Evolutionary conservation across 2,888 invertebrate genomes (phyloP).

Genomic region (Polyploca ridens): DNA sequence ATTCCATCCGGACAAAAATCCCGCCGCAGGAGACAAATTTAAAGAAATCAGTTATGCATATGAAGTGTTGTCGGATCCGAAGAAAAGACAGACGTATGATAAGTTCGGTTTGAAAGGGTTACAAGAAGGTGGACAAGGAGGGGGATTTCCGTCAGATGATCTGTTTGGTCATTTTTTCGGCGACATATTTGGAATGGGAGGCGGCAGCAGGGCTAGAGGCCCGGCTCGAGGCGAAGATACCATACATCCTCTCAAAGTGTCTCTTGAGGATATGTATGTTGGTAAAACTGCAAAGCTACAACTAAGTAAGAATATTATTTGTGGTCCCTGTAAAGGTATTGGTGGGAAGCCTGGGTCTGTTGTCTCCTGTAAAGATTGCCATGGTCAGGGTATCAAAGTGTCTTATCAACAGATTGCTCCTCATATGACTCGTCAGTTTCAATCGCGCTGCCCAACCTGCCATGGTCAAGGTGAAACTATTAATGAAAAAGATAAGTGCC

Average conservation of each 20-base stretch:
- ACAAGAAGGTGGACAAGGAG: conserved; percentile 89
- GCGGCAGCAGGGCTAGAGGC: conserved; percentile 81
- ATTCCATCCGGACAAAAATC: conserved; percentile 96
- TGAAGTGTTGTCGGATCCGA: conserved; percentile 95
- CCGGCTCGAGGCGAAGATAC: conserved; percentile 91
- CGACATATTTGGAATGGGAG: conserved; percentile 86
- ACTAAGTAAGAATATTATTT: conserved; percentile 92
- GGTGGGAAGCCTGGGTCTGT: conserved; percentile 89
- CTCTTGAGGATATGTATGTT: conserved; percentile 95
- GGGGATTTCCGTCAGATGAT: conserved; percentile 85
- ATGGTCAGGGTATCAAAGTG: conserved; percentile 91
- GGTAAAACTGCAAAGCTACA: conserved; percentile 94
- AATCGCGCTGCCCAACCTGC: conserved; percentile 86
- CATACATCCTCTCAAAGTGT: conserved; percentile 92
- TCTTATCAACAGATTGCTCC: conserved; percentile 88
- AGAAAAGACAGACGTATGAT: conserved; percentile 94
- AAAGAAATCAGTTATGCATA: conserved; percentile 98
- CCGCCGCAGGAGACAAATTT: conserved; percentile 95
- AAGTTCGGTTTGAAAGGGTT: conserved; percentile 94
- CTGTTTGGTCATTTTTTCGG: conserved; percentile 87
- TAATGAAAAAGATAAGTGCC: conserved; percentile 93
- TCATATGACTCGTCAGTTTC: conserved; percentile 87
- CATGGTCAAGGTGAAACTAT: conserved; percentile 89
- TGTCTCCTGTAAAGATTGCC: conserved; percentile 88
- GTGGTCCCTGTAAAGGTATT: conserved; percentile 90